A percentile compares a stretch with the other conserved stretches of the same genome.
Evolutionary conservation across 2,797 vertebrate genomes (phyloP).

Genomic region (Uromys caudimaculatus): DNA sequence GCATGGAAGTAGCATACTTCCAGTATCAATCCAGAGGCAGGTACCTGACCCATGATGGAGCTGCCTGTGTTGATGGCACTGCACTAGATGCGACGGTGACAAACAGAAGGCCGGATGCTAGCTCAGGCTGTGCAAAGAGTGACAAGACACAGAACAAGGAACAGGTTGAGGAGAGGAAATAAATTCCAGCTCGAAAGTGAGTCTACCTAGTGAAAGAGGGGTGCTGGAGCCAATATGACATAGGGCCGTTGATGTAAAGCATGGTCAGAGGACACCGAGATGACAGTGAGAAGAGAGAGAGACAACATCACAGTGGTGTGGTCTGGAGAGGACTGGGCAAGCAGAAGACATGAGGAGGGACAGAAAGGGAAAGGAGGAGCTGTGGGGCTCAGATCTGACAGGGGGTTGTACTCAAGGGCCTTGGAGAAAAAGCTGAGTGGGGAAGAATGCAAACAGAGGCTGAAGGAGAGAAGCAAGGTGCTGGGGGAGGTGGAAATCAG

Average conservation of each 20-base stretch:
- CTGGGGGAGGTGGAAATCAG: not conserved
- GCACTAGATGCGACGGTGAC: not conserved
- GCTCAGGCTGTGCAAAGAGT: not conserved
- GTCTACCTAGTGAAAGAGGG: not conserved
- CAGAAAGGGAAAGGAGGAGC: not conserved
- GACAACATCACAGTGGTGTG: not conserved
- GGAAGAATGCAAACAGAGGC: not conserved
- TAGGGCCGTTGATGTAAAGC: accelerated
- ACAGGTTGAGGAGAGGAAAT: not conserved
- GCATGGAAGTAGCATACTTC: not conserved
- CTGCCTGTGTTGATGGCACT: not conserved
- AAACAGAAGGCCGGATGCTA: not conserved
- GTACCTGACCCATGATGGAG: not conserved
- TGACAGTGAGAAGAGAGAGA: not conserved
- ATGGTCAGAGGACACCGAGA: not conserved
- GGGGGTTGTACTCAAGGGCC: not conserved
- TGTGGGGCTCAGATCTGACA: not conserved
- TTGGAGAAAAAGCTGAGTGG: not conserved
- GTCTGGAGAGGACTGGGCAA: not conserved
- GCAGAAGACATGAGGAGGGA: not conserved
- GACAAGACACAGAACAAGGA: not conserved
- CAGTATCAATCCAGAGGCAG: not conserved
- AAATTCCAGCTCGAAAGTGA: not conserved
- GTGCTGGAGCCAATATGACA: too few relatives aligned
- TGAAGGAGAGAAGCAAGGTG: not conserved